Evolutionary conservation across 2,888 invertebrate genomes (phyloP).

Genomic region (Neria commutata): DNA sequence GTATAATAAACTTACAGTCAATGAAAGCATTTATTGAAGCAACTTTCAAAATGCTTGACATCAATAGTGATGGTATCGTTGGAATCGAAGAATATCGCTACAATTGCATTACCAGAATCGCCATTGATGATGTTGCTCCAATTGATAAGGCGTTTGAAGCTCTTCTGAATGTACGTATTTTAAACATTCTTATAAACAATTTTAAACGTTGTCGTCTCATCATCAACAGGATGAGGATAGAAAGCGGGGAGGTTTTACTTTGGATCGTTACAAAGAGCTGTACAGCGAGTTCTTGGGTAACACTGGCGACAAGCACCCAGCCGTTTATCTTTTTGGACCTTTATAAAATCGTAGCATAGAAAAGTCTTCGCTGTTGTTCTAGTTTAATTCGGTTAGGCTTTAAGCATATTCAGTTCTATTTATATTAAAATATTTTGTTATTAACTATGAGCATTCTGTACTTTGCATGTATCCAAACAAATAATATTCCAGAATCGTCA

Average conservation of each 20-base stretch:
- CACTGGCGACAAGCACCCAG: constrained; percentile 73
- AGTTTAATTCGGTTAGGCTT: too few species aligned
- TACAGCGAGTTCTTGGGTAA: constrained; percentile 84
- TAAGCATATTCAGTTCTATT: constrained; percentile 49
- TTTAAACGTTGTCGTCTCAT: constrained; percentile 42
- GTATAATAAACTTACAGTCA: constrained; percentile 63
- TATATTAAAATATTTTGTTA: constrained; percentile 44
- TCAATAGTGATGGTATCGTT: constrained; percentile 80
- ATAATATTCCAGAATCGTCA: constrained; percentile 42
- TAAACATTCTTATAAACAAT: neutral
- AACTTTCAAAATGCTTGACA: constrained; percentile 81
- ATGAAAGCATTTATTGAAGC: constrained; percentile 87
- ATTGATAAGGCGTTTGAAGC: constrained; percentile 80
- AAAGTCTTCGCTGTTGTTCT: constrained; percentile 60
- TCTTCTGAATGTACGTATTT: constrained; percentile 77
- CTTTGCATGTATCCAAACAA: too few species aligned
- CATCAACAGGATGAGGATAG: constrained; percentile 86
- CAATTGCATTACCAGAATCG: constrained; percentile 81
- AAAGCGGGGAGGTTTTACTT: constrained; percentile 76
- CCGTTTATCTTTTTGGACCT: constrained; percentile 81
- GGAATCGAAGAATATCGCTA: constrained; percentile 82
- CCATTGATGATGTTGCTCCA: constrained; percentile 75
- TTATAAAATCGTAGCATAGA: constrained; percentile 62
- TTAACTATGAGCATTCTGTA: constrained; percentile 40
- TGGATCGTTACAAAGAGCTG: constrained; percentile 81